Base-by-base conservation (phyloP, 1,140 invertebrate genomes). In the Drosophila mayri region DNA sequence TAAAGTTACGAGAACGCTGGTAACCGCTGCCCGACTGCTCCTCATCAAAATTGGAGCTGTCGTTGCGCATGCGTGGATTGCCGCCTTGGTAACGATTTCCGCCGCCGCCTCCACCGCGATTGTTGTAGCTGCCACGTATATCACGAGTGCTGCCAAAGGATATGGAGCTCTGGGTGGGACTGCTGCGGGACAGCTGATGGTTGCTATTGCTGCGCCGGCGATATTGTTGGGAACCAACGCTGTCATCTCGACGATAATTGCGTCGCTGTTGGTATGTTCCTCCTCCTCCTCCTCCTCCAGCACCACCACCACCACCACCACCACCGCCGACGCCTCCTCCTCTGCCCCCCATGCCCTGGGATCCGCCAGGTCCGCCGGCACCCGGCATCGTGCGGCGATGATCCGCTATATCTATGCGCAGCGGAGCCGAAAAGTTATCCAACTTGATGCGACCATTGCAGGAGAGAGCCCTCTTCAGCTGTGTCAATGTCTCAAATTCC, bases 341-440 rank as follows among this genome's bases (percentile, higher is more conserved):
- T 8, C 40, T 30, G 16, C 57, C 22, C 0, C 64, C 41, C 16
- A 38, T 16, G n/a, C 32, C 28, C 3, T 70, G 66, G 5, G 46
- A 66, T 40, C 62, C 58, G 4, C 52, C 46, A 12, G 70, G 22
- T 8, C 61, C 70, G n/a, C 57, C 65, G 0, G 43, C 11, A 3
- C 55, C 38, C 3, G 50, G 37, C 0, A 20, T 28, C 30, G 80
- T 62, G 1, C 90, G 83, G 91, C 96, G 97, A 82, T 96, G 96
- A 87, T 98, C 97, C 6, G 98, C 98, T 58, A 98, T 95, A 94
- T 99, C 98, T 85, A 99, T 96, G 94, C 96, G 96, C 38, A 97
- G 93, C 52, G 94, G 79, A 46, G 94, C 94, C 25, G 81, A 79
- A 8, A 76, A 55, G 50, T 95, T 95, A 67, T 97, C 96, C 68